These are phyloP conservation scores for Periophthalmus magnuspinnatus DNA, from an alignment of 2,797 vertebrate genomes.

Conservation along the genomic window DNA sequence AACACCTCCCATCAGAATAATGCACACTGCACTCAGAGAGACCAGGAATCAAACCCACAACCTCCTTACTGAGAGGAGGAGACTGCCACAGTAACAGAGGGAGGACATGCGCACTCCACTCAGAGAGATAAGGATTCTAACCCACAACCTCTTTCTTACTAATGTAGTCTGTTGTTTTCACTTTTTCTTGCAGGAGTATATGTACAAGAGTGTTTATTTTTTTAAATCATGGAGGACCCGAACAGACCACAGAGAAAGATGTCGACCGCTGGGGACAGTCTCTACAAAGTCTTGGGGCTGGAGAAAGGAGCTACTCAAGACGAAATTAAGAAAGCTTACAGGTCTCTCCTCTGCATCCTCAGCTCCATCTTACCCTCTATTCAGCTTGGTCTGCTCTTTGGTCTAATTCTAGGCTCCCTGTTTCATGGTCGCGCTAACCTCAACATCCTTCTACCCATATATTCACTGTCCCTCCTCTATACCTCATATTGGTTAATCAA, in stretches of 20 bases:
- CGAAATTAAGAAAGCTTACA: constrained; percentile 89
- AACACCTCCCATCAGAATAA: background rate
- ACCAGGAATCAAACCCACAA: too few species aligned
- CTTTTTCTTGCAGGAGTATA: background rate
- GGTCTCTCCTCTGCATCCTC: constrained; percentile 67
- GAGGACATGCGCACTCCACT: too few species aligned
- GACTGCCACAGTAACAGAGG: too few species aligned
- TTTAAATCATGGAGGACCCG: constrained; percentile 77
- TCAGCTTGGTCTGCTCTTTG: too few species aligned
- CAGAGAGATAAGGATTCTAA: too few species aligned
- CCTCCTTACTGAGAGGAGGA: too few species aligned
- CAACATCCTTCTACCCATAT: too few species aligned
- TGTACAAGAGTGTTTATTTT: background rate
- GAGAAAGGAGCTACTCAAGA: constrained; percentile 85
- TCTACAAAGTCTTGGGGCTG: constrained; percentile 85
- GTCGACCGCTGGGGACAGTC: constrained; percentile 82
- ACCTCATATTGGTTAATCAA: background rate
- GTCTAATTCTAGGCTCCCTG: too few species aligned
- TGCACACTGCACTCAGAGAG: too few species aligned
- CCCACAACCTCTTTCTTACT: background rate
- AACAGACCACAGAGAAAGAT: constrained; percentile 76
- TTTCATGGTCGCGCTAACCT: too few species aligned
- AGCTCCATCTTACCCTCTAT: background rate
- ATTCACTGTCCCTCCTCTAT: too few species aligned
- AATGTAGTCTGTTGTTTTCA: background rate